phyloP scores from a whole-genome alignment of 2,113 vertebrate genomes.

The Acrocephalus arundinaceus region DNA sequence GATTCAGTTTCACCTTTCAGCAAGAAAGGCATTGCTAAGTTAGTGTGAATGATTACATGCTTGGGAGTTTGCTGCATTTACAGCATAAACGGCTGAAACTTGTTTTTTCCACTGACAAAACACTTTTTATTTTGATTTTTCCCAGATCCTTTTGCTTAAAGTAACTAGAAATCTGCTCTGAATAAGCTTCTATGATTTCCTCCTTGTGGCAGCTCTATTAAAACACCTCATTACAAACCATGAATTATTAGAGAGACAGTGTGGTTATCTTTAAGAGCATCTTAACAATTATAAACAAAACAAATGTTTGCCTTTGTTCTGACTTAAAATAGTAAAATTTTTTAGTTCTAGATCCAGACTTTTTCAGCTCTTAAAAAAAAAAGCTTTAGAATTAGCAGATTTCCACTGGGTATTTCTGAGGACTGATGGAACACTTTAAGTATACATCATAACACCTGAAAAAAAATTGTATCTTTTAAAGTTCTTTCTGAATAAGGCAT shows the following conservation, averaged over 20 bases:
- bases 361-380: background rate
- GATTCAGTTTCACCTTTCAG: background rate
- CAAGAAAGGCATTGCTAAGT: background rate
- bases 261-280: conserved; percentile 7
- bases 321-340: background rate
- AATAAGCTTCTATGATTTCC: background rate
- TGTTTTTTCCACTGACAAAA: background rate
- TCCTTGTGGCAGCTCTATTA: background rate
- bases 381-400: background rate
- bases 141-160: background rate
- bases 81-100: background rate
- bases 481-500: background rate
- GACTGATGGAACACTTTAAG: background rate
- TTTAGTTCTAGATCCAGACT: background rate
- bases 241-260: background rate
- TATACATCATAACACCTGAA: background rate
- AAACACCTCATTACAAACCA: background rate
- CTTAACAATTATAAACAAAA: background rate
- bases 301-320: background rate
- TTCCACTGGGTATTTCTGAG: background rate
- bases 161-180: background rate
- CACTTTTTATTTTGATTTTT: background rate
- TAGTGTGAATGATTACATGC: background rate
- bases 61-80: background rate
- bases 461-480: background rate